Evolutionary conservation across 1,140 invertebrate genomes (phyloP), one percentile per base, ranked within the genome.

Genomic region (Eubasilissa regina): DNA sequence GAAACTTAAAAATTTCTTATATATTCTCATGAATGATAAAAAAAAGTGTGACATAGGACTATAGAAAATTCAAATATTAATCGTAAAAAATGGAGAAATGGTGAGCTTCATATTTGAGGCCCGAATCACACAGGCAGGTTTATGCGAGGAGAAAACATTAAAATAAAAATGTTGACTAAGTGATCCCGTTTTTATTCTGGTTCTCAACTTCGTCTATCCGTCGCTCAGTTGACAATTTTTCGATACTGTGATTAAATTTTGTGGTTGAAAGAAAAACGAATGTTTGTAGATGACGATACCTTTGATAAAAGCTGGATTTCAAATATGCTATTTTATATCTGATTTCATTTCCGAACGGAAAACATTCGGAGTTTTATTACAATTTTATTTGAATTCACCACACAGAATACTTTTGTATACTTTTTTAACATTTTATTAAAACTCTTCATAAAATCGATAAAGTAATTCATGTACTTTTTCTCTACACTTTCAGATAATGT

Each of bases 191-290:
- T 58, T 58, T 0, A 17, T 56, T 56, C 12, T 8, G 17, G 17
- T 58, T 56, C 12, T 58, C 13, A 0, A 15, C 21, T 11, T 21
- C 17, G 17, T 55, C 7, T 55, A 17, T 15, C n/a, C 53, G 53
- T 58, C 17, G 55, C 55, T 15, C 15, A 58, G 55, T 19, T 56
- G 53, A 56, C 53, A 56, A 19, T 56, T 56, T 19, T 56, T 56
- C n/a, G 12, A 10, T 15, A 11, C 17, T 12, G 17, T 58, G 55
- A 58, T 58, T 58, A 58, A 15, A 21, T 58, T 58, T 64, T 4
- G 11, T 8, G 60, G 10, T 64, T 64, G 19, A 62, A 13, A 62
- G 25, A 21, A 13, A 64, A 43, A 64, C 0, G 13, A 64, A 64
- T 15, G n/a, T n/a, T n/a, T n/a, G 25, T 35, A 10, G 10, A 19